A percentile compares a stretch with the other conserved stretches of the same genome.
Evolutionary conservation across 2,113 vertebrate species (phyloP).

Genomic region (Prietella phreatophila): DNA sequence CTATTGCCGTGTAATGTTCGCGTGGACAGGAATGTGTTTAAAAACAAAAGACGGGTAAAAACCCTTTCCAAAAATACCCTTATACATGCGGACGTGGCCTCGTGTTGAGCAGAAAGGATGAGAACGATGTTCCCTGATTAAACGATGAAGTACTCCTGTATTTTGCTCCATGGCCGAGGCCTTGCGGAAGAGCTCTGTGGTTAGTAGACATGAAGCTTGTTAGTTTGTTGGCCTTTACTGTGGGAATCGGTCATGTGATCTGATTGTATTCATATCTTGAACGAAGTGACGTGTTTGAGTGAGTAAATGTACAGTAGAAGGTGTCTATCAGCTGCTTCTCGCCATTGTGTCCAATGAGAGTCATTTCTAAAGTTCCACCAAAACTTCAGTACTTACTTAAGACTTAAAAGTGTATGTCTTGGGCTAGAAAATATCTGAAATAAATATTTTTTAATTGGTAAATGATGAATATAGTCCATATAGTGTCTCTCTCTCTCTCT

Average conservation of each 20-base stretch:
- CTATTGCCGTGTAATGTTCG: not conserved
- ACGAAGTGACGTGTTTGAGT: slow-evolving; percentile 33
- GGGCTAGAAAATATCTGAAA: slow-evolving; percentile 15
- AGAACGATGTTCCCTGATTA: not conserved
- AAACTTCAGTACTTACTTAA: slow-evolving; percentile 2
- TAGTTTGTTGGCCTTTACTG: slow-evolving; percentile 34
- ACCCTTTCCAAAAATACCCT: not conserved
- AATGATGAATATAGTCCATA: not conserved
- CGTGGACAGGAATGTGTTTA: not conserved
- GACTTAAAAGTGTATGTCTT: slow-evolving; percentile 5
- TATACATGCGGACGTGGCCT: not conserved
- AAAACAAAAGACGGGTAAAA: not conserved
- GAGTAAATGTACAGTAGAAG: slow-evolving; percentile 32
- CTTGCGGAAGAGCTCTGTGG: slow-evolving; percentile 1
- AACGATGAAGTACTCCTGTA: not conserved
- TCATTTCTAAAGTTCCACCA: not conserved
- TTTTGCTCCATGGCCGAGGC: slow-evolving; percentile 15
- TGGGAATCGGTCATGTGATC: slow-evolving; percentile 2
- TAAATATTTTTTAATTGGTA: slow-evolving; percentile 18
- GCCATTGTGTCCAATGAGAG: slow-evolving; percentile 3
- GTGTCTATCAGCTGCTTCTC: slow-evolving; percentile 26
- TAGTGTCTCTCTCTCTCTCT: not conserved
- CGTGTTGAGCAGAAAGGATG: slow-evolving; percentile 13
- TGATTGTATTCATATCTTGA: slow-evolving; percentile 49
- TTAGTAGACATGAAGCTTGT: slow-evolving; percentile 29